These are phyloP conservation scores for Lamellibrachia satsuma DNA, from an alignment of 2,888 invertebrate genomes.

Conservation along the genomic window DNA sequence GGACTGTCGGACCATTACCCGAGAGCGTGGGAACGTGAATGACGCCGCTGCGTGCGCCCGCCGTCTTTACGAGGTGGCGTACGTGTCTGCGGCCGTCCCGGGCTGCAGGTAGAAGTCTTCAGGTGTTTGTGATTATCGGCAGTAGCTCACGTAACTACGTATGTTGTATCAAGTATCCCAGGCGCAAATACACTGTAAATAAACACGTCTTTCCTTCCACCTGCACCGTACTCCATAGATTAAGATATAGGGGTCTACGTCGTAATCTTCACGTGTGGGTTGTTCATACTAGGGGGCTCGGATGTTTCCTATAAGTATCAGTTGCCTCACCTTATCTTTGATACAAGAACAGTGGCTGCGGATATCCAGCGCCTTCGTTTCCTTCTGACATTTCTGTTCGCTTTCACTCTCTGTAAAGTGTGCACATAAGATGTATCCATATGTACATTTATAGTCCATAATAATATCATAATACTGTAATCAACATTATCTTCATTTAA, in stretches of 20 bases:
- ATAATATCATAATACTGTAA: background rate
- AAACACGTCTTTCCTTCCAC: background rate
- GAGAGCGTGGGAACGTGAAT: background rate
- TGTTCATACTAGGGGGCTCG: background rate
- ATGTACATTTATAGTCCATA: background rate
- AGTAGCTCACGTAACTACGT: background rate
- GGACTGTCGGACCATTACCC: too few species aligned
- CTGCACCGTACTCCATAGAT: background rate
- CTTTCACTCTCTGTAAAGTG: background rate
- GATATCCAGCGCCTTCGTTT: conserved; percentile 33
- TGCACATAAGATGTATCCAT: background rate
- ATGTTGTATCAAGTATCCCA: background rate
- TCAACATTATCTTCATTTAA: too few species aligned
- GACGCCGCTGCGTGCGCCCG: background rate
- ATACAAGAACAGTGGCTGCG: conserved; percentile 17
- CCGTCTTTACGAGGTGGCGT: background rate
- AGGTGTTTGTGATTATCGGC: background rate
- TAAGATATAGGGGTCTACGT: background rate
- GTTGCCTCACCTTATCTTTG: background rate
- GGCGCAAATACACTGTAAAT: background rate
- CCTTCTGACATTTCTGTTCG: conserved; percentile 31
- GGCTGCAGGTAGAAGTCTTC: background rate
- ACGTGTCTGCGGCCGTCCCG: background rate
- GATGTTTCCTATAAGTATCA: background rate
- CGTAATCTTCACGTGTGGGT: background rate